Evolutionary conservation across 2,113 vertebrate species (phyloP), one percentile per base, ranked within the genome.

Genomic region (Cebidichthys violaceus): DNA sequence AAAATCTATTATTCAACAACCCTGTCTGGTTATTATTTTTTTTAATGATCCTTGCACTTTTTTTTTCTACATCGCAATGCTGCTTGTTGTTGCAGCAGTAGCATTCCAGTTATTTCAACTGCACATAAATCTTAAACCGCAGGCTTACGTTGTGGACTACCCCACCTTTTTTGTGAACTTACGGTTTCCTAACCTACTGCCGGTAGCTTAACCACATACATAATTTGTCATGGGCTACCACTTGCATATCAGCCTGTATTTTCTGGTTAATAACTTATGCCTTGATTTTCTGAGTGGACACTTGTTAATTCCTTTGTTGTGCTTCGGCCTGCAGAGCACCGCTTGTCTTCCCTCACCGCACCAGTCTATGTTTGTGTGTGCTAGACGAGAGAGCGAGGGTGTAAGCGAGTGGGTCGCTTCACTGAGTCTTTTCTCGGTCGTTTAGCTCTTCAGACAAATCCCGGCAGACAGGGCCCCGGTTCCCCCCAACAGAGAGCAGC

Each of bases 401-500:
- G 64, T 62, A 71, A 77, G 75, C 9, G 17, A 66, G 50, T 10
- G 35, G 2, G 71, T 86, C 74, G 72, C 88, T 83, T 83, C 71
- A 74, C 71, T 65, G 65, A 75, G 71, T 88, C 77, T 75, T 76
- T 64, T 55, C 66, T 70, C 29, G 69, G 69, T 83, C 86, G 86
- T 77, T 69, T 71, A 74, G 79, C 85, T 90, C 72, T 22, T 72
- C 45, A 81, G 78, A 83, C 85, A 82, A 89, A 89, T 81, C 81
- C 64, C 69, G 54, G 27, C 45, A 69, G 92, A 90, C 87, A 85
- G 55, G 79, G 57, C 47, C 54, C 67, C 13, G 10, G n/a, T 41
- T 67, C 83, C 79, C 73, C 62, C 90, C 88, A 37, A 47, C 83
- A 82, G 91, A 91, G 91, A 75, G 43, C 71, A 79, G 88, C 83